Base-by-base conservation (phyloP, 1,140 invertebrate genomes). In the Mycetomoellerius zeteki region DNA sequence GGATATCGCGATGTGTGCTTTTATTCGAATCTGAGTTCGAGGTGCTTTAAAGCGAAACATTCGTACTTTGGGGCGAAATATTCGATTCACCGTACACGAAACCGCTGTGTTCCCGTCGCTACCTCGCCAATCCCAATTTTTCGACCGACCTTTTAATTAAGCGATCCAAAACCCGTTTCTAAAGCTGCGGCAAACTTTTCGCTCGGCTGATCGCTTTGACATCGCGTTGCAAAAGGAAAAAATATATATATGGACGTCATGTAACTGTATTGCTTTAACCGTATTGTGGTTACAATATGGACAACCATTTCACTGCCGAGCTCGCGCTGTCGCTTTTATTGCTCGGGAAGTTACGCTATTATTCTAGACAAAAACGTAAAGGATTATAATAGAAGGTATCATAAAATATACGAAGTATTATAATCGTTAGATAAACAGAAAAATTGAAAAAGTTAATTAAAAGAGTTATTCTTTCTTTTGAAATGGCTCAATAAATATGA, bases 101-200 rank as follows among this genome's bases (percentile, higher is more conserved):
- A 80, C 14, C n/a, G 24, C 24, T 12, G 56, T 47, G 75, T 50
- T 78, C 52, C 24, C 37, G n/a, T 3, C 76, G 43, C 19, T 37
- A 14, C 47, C 19, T 54, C 76, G 62, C 27, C 64, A 62, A 54
- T 81, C 52, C 30, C 64, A 19, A 37, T 43, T 81, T 81, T 81
- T 56, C 50, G 50, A 21, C 3, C 50, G 21, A 27, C 65, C 65
- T 81, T 81, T 81, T 81, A 81, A 81, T 81, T 81, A 81, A 81
- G 64, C 65, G 64, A 71, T 33, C 78, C 33, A n/a, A 71, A 69
- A 47, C 47, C 24, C 43, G 43, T 81, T 81, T 81, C 64, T 71
- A 56, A 81, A 71, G 27, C 50, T n/a, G 65, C 50, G 50, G 21
- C 30, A 71, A 81, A 81, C 78, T 56, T 21, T 58, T 81, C 33